phyloP scores from a whole-genome alignment of 2,113 vertebrate species.

The Rhombomys opimus region DNA sequence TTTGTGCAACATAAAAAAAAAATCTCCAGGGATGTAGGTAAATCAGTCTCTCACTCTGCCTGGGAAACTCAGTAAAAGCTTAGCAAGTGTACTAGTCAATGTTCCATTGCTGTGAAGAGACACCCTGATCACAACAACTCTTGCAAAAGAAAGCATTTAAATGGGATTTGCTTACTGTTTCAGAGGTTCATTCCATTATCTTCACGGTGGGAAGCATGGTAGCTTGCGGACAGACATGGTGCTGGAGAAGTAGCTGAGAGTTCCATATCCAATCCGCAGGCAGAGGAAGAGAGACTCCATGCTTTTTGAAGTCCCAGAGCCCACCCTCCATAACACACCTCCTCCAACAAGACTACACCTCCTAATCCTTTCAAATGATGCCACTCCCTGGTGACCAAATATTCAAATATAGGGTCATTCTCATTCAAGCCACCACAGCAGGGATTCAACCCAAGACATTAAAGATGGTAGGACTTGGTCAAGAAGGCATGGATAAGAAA shows the following conservation, averaged over 20 bases:
- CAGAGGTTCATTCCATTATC: neutral
- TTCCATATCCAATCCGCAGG: neutral
- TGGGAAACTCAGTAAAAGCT: neutral
- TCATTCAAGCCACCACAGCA: neutral
- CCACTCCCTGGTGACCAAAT: neutral
- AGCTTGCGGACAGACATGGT: neutral
- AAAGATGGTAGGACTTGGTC: neutral
- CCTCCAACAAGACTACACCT: neutral
- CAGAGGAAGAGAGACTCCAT: neutral
- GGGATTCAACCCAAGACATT: neutral
- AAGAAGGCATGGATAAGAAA: neutral
- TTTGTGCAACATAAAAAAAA: neutral
- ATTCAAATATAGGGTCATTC: neutral
- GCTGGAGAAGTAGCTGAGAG: neutral
- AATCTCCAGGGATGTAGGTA: neutral
- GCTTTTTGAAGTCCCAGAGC: neutral
- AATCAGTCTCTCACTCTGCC: neutral
- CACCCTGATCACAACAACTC: neutral
- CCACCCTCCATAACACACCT: no score
- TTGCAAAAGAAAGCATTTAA: neutral
- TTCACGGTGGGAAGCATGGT: neutral
- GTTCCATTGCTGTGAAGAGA: neutral
- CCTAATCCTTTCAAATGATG: neutral
- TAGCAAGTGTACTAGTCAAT: neutral
- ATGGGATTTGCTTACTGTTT: neutral